Base-by-base conservation (phyloP, 1,140 invertebrate genomes). In the Stenopsyche tienmushanensis region DNA sequence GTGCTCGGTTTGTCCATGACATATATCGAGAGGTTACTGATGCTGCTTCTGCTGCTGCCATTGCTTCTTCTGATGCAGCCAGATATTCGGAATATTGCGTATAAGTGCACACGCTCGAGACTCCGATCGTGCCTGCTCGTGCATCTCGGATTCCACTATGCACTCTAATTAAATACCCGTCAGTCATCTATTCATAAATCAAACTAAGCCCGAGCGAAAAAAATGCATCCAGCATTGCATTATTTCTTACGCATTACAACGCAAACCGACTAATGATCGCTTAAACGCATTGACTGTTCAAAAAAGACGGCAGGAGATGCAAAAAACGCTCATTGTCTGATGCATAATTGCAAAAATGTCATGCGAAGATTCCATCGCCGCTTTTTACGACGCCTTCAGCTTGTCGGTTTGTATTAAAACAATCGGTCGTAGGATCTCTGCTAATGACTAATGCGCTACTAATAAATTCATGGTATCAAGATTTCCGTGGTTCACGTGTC, bases 401-500 rank as follows among this genome's bases (percentile, higher is more conserved):
- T n/a, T n/a, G n/a, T n/a, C n/a, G n/a, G n/a, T n/a, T n/a, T n/a
- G n/a, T n/a, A n/a, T n/a, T n/a, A n/a, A n/a, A n/a, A n/a, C n/a
- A n/a, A n/a, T n/a, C n/a, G n/a, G n/a, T n/a, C n/a, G n/a, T n/a
- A n/a, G n/a, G n/a, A n/a, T n/a, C n/a, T n/a, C n/a, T n/a, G n/a
- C n/a, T n/a, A n/a, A n/a, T n/a, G 29, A 7, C 29, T 34, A 34
- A 34, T 34, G 29, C 5, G 29, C 29, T 13, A 18, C 17, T 50
- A 50, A 50, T 55, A 29, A 42, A 15, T 39, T 42, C 29, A 29
- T 57, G 39, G 42, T 42, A 10, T 10, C 26, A 21, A 44, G 18
- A 44, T 17, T 44, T 17, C 10, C 54, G 54, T 57, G 54, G 17
- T 39, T 39, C 34, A 20, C 54, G 34, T 57, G 54, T 57, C 54